Base-by-base conservation (phyloP, 2,888 invertebrate genomes). In the Brachyptera risi region DNA sequence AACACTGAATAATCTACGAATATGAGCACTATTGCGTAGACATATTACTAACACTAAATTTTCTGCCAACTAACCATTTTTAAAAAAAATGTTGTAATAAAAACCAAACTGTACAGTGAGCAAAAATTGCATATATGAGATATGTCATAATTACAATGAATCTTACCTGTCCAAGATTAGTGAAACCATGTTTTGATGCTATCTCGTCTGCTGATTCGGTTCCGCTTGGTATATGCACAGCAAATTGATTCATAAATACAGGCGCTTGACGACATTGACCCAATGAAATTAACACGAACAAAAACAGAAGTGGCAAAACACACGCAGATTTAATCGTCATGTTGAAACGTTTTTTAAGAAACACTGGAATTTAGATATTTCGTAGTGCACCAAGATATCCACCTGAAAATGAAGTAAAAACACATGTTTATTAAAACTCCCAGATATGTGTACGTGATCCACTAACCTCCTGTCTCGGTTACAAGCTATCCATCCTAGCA, bases 161-260 rank as follows among this genome's bases (percentile, higher is more conserved):
- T n/a, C 85, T 83, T 76, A 92, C 93, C 88, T 89, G 83, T 82
- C 90, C 90, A 76, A 88, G 80, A 78, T 91, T 89, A 76, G 82
- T 78, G 81, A 91, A 93, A 69, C 91, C 93, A 76, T 93, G 88
- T 73, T 90, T 88, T 66, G 73, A 75, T 61, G 94, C 93, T 47
- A 94, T 86, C 40, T 79, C 78, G 70, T 88, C 84, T 42, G 91
- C 93, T 5, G 38, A 47, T n/a, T 80, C 79, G 17, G 81, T 82
- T 42, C 79, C 80, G 64, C 83, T 86, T 21, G 85, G 84, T 71
- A 93, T 85, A 72, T 90, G 87, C 62, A 92, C 88, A 65, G 92
- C 93, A 87, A 65, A 65, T 47, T 65, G 65, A 40, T 65, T 65
- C 60, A 58, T 50, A 50, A 58, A 65, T 23, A 65, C 49, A 13